Evolutionary conservation across 2,888 invertebrate species (phyloP).

Genomic region (Monopis laevigella): DNA sequence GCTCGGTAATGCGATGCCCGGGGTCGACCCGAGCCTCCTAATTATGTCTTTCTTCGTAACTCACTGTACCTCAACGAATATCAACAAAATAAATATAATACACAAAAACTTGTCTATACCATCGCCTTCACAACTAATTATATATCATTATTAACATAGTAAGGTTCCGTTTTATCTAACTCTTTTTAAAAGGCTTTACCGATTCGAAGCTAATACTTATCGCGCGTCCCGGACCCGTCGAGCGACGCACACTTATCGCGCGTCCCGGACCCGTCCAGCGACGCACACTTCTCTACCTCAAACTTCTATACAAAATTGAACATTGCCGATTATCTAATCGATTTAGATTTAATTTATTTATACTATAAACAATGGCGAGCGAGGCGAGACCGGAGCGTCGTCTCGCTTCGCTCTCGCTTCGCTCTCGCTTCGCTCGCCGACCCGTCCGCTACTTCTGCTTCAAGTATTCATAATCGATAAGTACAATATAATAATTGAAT

Average conservation of each 20-base stretch:
- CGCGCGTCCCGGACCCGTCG: no score
- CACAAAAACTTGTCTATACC: conserved; percentile 59
- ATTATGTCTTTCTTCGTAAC: conserved; percentile 65
- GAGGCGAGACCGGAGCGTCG: conserved; percentile 6
- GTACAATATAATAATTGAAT: conserved; percentile 68
- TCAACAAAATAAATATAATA: conserved; percentile 50
- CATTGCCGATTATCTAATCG: conserved; percentile 62
- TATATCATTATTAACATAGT: conserved; percentile 52
- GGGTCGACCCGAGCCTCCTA: conserved; percentile 28
- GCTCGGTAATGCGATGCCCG: conserved; percentile 15
- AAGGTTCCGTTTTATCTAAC: conserved; percentile 56
- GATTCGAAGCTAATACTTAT: conserved; percentile 66
- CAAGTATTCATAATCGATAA: conserved; percentile 66
- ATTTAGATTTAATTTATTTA: conserved; percentile 26
- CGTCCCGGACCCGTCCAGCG: no score
- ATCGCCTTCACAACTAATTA: conserved; percentile 59
- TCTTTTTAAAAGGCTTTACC: conserved; percentile 63
- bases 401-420: neutral
- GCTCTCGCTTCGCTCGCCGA: neutral
- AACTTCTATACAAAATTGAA: conserved; percentile 67
- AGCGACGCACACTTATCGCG: neutral
- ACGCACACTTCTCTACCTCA: conserved; percentile 60
- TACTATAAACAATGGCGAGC: conserved; percentile 4
- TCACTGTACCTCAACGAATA: conserved; percentile 55
- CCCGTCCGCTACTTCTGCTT: conserved; percentile 35